A percentile compares a stretch with the other conserved stretches of the same genome.
Conservation (phyloP, 2,888 invertebrate genomes). For the Oscheius sp. region DNA sequence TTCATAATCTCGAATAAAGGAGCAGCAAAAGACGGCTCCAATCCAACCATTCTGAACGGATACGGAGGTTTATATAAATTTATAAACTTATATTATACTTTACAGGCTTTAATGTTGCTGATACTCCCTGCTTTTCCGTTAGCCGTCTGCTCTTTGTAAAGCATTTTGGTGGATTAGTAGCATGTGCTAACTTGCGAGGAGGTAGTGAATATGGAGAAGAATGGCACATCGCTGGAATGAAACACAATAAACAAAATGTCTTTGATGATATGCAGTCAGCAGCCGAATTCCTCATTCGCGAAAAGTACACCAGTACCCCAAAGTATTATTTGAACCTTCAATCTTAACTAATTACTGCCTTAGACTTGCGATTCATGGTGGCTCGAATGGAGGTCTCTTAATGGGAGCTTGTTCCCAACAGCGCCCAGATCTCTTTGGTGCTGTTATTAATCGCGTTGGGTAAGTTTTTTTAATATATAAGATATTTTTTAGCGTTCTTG, state of each 20-base stretch:
- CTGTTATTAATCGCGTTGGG: constrained; percentile 93
- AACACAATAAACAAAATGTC: constrained; percentile 92
- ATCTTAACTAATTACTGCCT: constrained; percentile 19
- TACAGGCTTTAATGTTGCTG: constrained; percentile 79
- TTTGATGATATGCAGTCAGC: constrained; percentile 95
- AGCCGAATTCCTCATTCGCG: constrained; percentile 84
- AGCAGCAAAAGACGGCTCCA: constrained; percentile 43
- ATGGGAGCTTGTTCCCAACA: constrained; percentile 94
- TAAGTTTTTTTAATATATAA: constrained; percentile 73
- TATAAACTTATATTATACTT: not conserved
- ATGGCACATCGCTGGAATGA: constrained; percentile 92
- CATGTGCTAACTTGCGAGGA: constrained; percentile 91
- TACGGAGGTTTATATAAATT: constrained; percentile 81
- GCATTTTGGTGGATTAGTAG: constrained; percentile 86
- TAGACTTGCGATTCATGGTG: constrained; percentile 86
- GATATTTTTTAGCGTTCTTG: constrained; percentile 71
- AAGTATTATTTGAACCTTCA: constrained; percentile 71
- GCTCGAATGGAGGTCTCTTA: constrained; percentile 95
- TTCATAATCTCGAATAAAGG: constrained; percentile 78
- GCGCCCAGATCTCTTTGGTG: constrained; percentile 90
- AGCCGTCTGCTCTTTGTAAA: constrained; percentile 87
- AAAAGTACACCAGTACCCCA: constrained; percentile 81
- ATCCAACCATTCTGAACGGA: constrained; percentile 87
- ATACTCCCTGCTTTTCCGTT: constrained; percentile 88
- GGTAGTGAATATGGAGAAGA: constrained; percentile 94